phyloP scores from a whole-genome alignment of 2,113 vertebrate genomes.

The Orthonyx spaldingii region DNA sequence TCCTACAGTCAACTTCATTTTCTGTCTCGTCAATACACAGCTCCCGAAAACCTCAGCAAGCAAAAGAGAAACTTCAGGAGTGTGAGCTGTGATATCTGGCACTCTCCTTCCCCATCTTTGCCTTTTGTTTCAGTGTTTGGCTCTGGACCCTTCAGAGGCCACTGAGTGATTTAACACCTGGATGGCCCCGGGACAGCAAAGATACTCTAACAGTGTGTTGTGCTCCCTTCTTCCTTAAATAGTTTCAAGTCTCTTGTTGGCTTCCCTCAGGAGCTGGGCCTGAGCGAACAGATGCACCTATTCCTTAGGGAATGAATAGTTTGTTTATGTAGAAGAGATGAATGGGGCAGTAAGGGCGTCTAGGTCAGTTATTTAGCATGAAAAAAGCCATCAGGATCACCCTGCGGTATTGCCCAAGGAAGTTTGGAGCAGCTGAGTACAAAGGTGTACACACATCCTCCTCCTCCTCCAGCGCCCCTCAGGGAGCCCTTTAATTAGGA shows the following conservation, averaged over 20 bases:
- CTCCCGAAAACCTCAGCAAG: conserved; percentile 8
- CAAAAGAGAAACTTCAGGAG: background rate
- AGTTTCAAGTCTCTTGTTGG: background rate
- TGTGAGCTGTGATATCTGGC: background rate
- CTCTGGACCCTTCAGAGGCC: background rate
- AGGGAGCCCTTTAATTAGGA: conserved; percentile 55
- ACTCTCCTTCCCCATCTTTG: background rate
- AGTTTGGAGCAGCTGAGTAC: conserved; percentile 27
- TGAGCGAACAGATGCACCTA: conserved; percentile 38
- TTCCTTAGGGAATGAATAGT: conserved; percentile 52
- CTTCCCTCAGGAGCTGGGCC: conserved; percentile 33
- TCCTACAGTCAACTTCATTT: conserved; percentile 45
- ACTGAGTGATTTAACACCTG: conserved; percentile 59
- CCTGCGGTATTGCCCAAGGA: conserved; percentile 10
- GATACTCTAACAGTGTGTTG: background rate
- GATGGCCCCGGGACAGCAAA: conserved; percentile 25
- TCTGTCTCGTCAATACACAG: background rate
- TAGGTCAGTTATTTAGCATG: conserved; percentile 64
- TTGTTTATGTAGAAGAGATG: conserved; percentile 58
- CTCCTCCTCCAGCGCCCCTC: background rate
- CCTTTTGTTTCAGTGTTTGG: conserved; percentile 44
- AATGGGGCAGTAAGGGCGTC: conserved; percentile 44
- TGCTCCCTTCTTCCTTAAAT: conserved; percentile 20
- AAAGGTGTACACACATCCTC: conserved; percentile 52
- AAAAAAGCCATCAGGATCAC: conserved; percentile 55